Evolutionary conservation across 1,140 invertebrate genomes (phyloP), one percentile per base, ranked within the genome.

Genomic region (Cecropterus lyciades): DNA sequence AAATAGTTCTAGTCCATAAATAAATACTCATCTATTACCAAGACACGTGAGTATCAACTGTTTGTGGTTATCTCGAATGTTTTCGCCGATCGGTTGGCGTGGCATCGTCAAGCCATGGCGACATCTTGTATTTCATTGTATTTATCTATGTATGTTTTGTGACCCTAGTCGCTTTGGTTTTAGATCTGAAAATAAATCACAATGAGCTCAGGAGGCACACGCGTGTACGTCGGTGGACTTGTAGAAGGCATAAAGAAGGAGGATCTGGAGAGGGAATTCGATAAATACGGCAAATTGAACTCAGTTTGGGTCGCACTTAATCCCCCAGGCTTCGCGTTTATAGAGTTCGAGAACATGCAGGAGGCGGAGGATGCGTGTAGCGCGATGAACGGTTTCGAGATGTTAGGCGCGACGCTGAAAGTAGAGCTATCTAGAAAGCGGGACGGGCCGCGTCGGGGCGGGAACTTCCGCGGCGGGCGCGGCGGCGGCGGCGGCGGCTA

Each of bases 311-410:
- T 92, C 65, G 91, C 91, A 77, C 93, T 94, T 72, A 94, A 93
- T 76, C 93, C 98, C 97, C 72, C 97, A 96, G 76, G 98, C 73
- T 99, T 99, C 94, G 99, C 99, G 55, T 99, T 99, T 94, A 97
- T 99, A 81, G 98, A 99, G 93, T 99, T 99, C 94, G 97, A 98
- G 92, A 98, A 98, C 89, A 94, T 95, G 79, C 95, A 97, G 82
- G 98, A 99, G 93, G 98, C 98, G 24, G 97, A 98, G 87, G 96
- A 98, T 88, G 98, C 98, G 33, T 98, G 97, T 86, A 96, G 96
- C 88, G 96, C 95, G 74, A 94, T 99, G 81, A 98, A 99, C 92
- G 98, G 98, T 66, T 95, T 95, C 67, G 96, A 96, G 78, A 93
- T 97, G 70, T 91, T 96, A 91, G 96, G 96, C 67, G 95, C 95